Percentiles rank a stretch among this genome's conserved stretches.
These are phyloP conservation scores for Muntiacus reevesi DNA, from an alignment of 2,113 vertebrate genomes.

Conservation along the genomic window DNA sequence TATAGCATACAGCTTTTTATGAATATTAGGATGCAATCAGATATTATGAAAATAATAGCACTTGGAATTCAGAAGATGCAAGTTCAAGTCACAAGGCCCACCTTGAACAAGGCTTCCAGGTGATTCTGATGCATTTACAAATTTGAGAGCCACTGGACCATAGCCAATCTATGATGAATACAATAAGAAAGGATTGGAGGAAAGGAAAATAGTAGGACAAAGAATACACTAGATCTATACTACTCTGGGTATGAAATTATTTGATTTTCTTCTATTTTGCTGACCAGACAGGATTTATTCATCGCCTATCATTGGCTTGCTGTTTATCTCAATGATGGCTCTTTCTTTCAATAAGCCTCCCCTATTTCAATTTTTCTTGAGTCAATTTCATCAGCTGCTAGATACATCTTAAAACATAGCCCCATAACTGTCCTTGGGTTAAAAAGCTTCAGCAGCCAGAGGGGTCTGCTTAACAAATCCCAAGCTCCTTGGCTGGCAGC, in stretches of 20 bases:
- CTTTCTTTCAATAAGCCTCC: neutral
- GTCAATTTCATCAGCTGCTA: neutral
- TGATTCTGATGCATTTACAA: neutral
- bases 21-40: neutral
- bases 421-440: neutral
- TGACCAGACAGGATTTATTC: neutral
- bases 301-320: neutral
- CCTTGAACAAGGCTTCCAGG: neutral
- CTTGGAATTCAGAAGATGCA: neutral
- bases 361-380: neutral
- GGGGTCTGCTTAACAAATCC: neutral
- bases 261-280: neutral
- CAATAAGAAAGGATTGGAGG: neutral
- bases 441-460: neutral
- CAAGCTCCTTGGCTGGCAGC: neutral
- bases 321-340: neutral
- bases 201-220: neutral
- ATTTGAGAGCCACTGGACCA: neutral
- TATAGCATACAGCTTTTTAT: neutral
- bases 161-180: neutral
- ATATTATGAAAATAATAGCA: neutral
- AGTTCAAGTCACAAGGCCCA: neutral
- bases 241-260: neutral
- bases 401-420: neutral
- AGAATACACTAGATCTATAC: neutral